Conservation (phyloP, 2,888 invertebrate species). For the Napeogenes inachia region DNA sequence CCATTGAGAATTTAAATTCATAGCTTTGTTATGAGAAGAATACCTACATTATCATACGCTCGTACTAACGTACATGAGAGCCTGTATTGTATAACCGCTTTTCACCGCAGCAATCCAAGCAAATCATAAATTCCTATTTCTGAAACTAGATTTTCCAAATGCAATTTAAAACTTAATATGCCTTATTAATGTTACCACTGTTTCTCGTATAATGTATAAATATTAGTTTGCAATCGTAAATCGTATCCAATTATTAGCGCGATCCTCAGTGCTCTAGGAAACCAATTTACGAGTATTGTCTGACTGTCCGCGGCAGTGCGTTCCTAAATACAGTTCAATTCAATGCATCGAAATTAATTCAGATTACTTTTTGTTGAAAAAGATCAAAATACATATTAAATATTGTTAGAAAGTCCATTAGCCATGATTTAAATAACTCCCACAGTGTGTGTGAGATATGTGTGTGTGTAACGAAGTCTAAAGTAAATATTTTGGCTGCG, state of each 20-base stretch:
- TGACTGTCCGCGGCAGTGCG: conserved; percentile 40
- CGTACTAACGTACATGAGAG: background rate
- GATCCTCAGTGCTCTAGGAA: conserved; percentile 54
- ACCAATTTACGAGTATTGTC: conserved; percentile 72
- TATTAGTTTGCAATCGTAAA: background rate
- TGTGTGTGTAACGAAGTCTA: no score
- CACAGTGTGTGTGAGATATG: no score
- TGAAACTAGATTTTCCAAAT: no score
- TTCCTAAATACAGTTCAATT: background rate
- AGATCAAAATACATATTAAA: no score
- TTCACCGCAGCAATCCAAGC: conserved; percentile 2
- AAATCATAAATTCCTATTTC: background rate
- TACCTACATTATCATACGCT: background rate
- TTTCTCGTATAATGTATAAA: no score
- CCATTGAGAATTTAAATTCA: no score
- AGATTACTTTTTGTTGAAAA: background rate
- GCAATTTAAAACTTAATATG: no score
- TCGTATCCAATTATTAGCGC: conserved; percentile 21
- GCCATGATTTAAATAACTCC: no score
- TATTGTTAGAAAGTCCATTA: no score
- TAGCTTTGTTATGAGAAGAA: background rate
- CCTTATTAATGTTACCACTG: no score
- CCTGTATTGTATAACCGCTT: background rate
- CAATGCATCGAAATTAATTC: conserved; percentile 13
- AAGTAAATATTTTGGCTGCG: no score